Percentiles rank a stretch among this genome's conserved stretches.
phyloP scores from a whole-genome alignment of 1,140 invertebrate genomes.

The Bombus sibiricus region DNA sequence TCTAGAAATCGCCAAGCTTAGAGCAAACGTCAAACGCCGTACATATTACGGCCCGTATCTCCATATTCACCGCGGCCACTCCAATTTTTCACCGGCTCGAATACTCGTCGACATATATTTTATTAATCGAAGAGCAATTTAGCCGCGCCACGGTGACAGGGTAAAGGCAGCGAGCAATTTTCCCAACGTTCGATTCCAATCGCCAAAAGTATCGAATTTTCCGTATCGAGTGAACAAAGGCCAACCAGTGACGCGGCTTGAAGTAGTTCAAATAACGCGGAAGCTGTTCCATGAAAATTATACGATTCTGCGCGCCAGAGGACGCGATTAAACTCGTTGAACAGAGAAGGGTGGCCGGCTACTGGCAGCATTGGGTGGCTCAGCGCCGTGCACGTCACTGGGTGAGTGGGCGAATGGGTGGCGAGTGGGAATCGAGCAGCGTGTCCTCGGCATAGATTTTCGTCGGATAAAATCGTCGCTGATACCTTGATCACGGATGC shows the following conservation, averaged over 20 bases:
- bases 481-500: constrained; percentile 33
- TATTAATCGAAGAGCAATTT: constrained; percentile 18
- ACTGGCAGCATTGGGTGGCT: not conserved
- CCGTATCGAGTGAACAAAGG: constrained; percentile 2
- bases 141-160: constrained; percentile 6
- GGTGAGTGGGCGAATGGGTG: not conserved
- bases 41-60: not conserved
- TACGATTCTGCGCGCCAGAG: not conserved
- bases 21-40: not conserved
- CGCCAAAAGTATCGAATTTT: constrained; percentile 13
- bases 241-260: not conserved
- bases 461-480: constrained; percentile 6
- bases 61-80: not conserved
- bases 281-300: constrained; percentile 13
- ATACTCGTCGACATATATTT: not conserved
- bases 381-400: too few relatives aligned
- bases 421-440: not conserved
- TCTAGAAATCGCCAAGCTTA: not conserved
- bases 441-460: not conserved
- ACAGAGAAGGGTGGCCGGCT: not conserved
- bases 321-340: not conserved
- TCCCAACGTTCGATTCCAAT: constrained; percentile 32
- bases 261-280: constrained; percentile 21
- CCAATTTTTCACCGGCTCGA: not conserved
- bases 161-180: not conserved